These are phyloP conservation scores for Rhinophrynus dorsalis DNA, from an alignment of 2,797 vertebrate species.

Conservation along the genomic window DNA sequence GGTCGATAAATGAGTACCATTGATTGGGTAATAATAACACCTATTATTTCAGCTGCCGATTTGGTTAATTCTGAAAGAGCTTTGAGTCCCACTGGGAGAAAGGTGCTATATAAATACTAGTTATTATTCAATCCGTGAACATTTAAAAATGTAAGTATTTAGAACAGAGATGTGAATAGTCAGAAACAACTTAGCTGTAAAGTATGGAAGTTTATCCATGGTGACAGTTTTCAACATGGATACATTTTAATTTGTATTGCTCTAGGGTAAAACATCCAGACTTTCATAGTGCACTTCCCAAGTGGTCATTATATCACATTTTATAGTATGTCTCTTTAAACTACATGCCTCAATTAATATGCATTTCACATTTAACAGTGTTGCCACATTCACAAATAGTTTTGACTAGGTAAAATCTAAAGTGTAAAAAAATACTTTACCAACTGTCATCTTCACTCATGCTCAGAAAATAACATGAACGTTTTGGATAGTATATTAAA, in stretches of 20 bases:
- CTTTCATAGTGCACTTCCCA: neutral
- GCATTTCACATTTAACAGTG: slow-evolving; percentile 29
- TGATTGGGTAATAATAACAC: too few relatives aligned
- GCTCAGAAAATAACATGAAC: slow-evolving; percentile 52
- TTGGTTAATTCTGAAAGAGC: too few relatives aligned
- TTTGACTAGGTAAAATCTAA: slow-evolving; percentile 57
- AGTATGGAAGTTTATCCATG: slow-evolving; percentile 41
- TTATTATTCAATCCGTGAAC: neutral
- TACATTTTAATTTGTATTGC: slow-evolving; percentile 61
- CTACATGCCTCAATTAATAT: slow-evolving; percentile 58
- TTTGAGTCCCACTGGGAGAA: too few relatives aligned
- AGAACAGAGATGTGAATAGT: neutral
- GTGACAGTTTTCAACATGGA: slow-evolving; percentile 48
- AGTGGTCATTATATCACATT: slow-evolving; percentile 58
- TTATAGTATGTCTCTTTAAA: slow-evolving; percentile 54
- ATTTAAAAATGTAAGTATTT: neutral
- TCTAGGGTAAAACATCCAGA: slow-evolving; percentile 53
- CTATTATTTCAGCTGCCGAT: too few relatives aligned
- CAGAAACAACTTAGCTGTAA: neutral
- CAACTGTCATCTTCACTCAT: slow-evolving; percentile 55
- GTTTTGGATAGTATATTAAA: slow-evolving; percentile 32
- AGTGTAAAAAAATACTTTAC: slow-evolving; percentile 58
- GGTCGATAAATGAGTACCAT: too few relatives aligned
- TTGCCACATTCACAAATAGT: slow-evolving; percentile 55
- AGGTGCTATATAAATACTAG: too few relatives aligned